phyloP scores from a whole-genome alignment of 2,888 invertebrate genomes.

The Ophioninae sp. region DNA sequence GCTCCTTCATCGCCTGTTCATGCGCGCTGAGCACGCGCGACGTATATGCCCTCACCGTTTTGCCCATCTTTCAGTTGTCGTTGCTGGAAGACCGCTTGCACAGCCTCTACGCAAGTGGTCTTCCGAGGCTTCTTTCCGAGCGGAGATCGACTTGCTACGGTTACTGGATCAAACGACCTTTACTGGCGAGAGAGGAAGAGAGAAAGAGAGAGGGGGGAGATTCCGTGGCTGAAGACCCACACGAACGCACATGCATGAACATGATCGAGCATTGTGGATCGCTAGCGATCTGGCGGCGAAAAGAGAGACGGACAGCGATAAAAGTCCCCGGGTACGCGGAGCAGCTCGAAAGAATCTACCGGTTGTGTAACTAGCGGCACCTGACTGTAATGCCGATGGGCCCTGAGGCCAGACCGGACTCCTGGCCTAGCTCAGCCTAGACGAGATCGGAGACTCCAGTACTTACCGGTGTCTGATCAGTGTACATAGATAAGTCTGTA shows the following conservation, averaged over 20 bases:
- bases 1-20: conserved; percentile 19
- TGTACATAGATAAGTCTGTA: not conserved
- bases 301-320: conserved; percentile 35
- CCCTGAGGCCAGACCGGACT: conserved; percentile 58
- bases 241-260: not conserved
- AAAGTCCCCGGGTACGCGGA: conserved; percentile 17
- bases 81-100: not conserved
- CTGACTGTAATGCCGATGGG: conserved; percentile 77
- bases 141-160: conserved; percentile 35
- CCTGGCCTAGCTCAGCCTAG: conserved; percentile 54
- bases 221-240: not conserved
- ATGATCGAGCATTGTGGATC: not conserved
- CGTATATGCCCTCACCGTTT: not conserved
- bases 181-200: not conserved
- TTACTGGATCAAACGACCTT: conserved; percentile 25
- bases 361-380: conserved; percentile 78
- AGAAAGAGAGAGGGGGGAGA: not conserved
- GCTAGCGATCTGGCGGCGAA: not conserved
- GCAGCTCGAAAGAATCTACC: conserved; percentile 73
- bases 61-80: not conserved
- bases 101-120: not conserved
- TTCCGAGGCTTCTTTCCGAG: not conserved
- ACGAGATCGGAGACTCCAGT: conserved; percentile 53
- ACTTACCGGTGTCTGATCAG: conserved; percentile 40
- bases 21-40: conserved; percentile 11